These are phyloP conservation scores for zebrafish (Danio rerio) DNA, from an alignment of 2,113 vertebrate species.

Conservation along the genomic window GRCz12tu NC_133185.1:35625001-35625500, in stretches of 20 bases:
- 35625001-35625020: too few relatives aligned
- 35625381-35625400: constrained; percentile 11
- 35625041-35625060: too few relatives aligned
- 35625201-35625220: neutral
- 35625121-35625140: too few relatives aligned
- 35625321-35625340: neutral
- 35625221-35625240: neutral
- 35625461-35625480: constrained; percentile 23
- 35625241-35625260: neutral
- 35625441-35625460: constrained; percentile 26
- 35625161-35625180: neutral
- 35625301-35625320: neutral
- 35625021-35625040: too few relatives aligned
- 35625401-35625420: constrained; percentile 33
- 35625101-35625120: too few relatives aligned
- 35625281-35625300: neutral
- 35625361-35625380: neutral
- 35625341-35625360: neutral
- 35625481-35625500: constrained; percentile 42
- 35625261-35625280: neutral
- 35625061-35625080: too few relatives aligned
- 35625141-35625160: neutral
- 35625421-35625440: constrained; percentile 29
- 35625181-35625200: neutral
- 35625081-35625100: too few relatives aligned